A percentile compares a stretch with the other conserved stretches of the same genome.
Conservation (phyloP, 2,797 vertebrate species). For the Bovichtus variegatus region DNA sequence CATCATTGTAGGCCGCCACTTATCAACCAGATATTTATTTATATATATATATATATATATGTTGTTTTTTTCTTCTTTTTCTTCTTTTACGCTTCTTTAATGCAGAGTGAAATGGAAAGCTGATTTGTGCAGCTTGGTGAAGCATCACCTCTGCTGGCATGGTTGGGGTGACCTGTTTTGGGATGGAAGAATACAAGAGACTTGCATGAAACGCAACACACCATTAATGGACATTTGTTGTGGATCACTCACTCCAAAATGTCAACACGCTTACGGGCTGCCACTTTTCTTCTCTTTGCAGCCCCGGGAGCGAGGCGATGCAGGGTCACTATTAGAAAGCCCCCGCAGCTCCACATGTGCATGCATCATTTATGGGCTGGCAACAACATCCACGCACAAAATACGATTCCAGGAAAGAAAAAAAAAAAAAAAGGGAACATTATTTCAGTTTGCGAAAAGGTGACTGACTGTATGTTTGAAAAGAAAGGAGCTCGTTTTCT, state of each 20-base stretch:
- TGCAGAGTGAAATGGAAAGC: conserved; percentile 61
- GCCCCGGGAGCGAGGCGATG: conserved; percentile 31
- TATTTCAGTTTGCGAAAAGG: conserved; percentile 7
- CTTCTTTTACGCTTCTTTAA: conserved; percentile 48
- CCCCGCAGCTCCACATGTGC: conserved; percentile 53
- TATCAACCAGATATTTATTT: conserved; percentile 50
- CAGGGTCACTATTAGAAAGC: conserved; percentile 54
- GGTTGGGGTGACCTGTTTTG: conserved; percentile 56
- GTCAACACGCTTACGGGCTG: conserved; percentile 73
- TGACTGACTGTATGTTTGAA: background rate
- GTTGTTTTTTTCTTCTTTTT: too few relatives aligned
- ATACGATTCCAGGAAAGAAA: background rate
- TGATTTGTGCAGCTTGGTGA: conserved; percentile 66
- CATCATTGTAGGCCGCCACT: conserved; percentile 36
- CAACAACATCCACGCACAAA: conserved; percentile 5
- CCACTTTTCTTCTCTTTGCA: conserved; percentile 40
- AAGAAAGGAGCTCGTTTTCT: conserved; percentile 2
- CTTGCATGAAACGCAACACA: conserved; percentile 63
- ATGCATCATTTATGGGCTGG: conserved; percentile 66
- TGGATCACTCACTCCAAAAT: conserved; percentile 81
- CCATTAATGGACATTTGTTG: conserved; percentile 76
- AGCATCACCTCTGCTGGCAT: conserved; percentile 54
- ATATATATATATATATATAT: too few relatives aligned
- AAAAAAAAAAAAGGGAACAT: conserved; percentile 15
- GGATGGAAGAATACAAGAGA: conserved; percentile 58